A percentile compares a stretch with the other conserved stretches of the same genome.
These are phyloP conservation scores for Gisinianus flammeolus DNA, from an alignment of 2,888 invertebrate genomes.

Conservation along the genomic window DNA sequence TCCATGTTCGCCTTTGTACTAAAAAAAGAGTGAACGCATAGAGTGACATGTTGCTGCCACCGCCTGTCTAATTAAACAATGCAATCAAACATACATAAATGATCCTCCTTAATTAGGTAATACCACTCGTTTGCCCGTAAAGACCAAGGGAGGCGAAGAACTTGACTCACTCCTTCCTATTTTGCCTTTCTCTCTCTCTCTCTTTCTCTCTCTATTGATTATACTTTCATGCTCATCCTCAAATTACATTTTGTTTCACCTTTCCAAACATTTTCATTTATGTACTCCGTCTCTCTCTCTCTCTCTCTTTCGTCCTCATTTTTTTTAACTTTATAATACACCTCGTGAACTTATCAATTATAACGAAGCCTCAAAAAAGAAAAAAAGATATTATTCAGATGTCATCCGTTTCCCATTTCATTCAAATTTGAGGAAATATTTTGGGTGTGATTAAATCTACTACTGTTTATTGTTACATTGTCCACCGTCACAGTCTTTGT, in stretches of 20 bases:
- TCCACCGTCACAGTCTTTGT: background rate
- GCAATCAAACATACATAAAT: constrained; percentile 35
- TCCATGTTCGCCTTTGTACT: too few relatives aligned
- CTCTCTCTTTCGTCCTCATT: background rate
- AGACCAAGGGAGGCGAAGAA: background rate
- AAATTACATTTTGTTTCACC: constrained; percentile 1
- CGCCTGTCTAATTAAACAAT: constrained; percentile 38
- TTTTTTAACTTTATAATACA: too few relatives aligned
- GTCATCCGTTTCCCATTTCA: too few relatives aligned
- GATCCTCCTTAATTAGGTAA: constrained; percentile 36
- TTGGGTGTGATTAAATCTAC: too few relatives aligned
- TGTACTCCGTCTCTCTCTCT: background rate
- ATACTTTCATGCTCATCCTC: background rate
- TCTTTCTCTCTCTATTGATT: background rate
- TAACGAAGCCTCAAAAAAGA: too few relatives aligned
- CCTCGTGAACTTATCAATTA: too few relatives aligned
- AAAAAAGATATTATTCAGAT: too few relatives aligned
- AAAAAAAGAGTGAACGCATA: background rate
- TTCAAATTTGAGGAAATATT: too few relatives aligned
- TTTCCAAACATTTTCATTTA: background rate
- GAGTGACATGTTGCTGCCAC: background rate
- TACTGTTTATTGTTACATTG: background rate
- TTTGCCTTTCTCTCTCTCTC: background rate
- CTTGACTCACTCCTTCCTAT: constrained; percentile 7
- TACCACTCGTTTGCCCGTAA: constrained; percentile 12